Percentiles rank a stretch among this genome's conserved stretches.
phyloP scores from a whole-genome alignment of 2,888 invertebrate genomes.

The Acleris emargana region DNA sequence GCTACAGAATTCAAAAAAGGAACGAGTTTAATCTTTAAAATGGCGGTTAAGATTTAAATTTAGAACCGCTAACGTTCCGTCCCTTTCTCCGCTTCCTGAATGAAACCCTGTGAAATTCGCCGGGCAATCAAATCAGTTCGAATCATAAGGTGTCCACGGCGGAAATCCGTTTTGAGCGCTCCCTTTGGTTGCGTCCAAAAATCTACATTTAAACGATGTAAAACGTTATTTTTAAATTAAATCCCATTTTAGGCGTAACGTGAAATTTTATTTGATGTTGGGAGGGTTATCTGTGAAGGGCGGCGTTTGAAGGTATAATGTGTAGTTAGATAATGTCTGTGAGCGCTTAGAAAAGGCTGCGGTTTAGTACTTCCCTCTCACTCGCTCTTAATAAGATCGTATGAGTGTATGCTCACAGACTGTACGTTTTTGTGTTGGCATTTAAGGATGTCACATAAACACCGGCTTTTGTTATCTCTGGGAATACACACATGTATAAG shows the following conservation, averaged over 20 bases:
- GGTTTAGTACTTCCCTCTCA: too few relatives aligned
- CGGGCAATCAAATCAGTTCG: conserved; percentile 52
- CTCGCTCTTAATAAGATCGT: too few relatives aligned
- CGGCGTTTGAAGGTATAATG: background rate
- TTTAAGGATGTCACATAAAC: too few relatives aligned
- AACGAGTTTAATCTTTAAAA: too few relatives aligned
- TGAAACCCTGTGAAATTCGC: conserved; percentile 50
- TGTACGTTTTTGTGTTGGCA: background rate
- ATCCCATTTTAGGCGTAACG: conserved; percentile 4
- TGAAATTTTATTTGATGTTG: conserved; percentile 12
- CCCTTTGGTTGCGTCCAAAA: conserved; percentile 41
- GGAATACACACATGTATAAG: too few relatives aligned
- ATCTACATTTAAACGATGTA: conserved; percentile 18
- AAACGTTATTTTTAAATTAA: conserved; percentile 7
- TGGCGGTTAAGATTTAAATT: too few relatives aligned
- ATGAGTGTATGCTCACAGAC: too few relatives aligned
- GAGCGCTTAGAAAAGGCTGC: too few relatives aligned
- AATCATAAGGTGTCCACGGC: conserved; percentile 56
- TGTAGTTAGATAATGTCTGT: too few relatives aligned
- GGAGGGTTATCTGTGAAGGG: background rate
- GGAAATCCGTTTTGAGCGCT: conserved; percentile 47
- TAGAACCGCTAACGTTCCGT: conserved; percentile 6
- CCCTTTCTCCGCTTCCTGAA: conserved; percentile 27
- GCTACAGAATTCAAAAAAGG: too few relatives aligned
- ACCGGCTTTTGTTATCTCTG: too few relatives aligned